Percentiles rank a stretch among this genome's conserved stretches.
These are phyloP conservation scores for Tenualosa thibaudeaui DNA, from an alignment of 2,797 vertebrate species.

Conservation along the genomic window DNA sequence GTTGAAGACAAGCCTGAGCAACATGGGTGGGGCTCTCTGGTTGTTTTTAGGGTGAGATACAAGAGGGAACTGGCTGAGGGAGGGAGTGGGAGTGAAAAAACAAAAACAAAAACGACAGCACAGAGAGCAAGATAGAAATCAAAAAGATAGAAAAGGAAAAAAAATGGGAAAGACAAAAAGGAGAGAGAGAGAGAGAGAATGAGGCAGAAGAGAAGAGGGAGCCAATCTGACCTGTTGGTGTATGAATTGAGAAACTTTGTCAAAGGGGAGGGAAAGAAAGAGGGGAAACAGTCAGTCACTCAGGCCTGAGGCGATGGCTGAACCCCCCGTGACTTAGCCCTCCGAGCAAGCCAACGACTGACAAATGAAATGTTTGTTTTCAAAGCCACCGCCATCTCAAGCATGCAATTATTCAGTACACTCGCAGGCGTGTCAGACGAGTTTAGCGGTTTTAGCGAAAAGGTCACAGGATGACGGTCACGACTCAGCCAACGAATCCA, in stretches of 20 bases:
- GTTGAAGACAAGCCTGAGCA: background rate
- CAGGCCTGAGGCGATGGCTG: background rate
- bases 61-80: background rate
- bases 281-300: background rate
- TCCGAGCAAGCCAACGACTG: constrained; percentile 23
- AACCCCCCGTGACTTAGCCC: constrained; percentile 36
- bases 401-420: constrained; percentile 30
- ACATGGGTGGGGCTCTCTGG: background rate
- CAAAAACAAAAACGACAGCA: constrained; percentile 13
- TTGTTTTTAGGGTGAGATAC: background rate
- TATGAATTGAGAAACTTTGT: background rate
- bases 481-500: constrained; percentile 28
- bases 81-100: background rate
- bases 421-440: constrained; percentile 23
- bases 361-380: constrained; percentile 42
- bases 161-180: background rate
- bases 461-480: constrained; percentile 39
- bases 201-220: background rate
- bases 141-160: background rate
- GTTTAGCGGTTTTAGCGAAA: constrained; percentile 19
- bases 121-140: background rate
- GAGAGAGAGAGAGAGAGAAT: background rate
- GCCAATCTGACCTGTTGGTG: background rate
- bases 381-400: constrained; percentile 16
- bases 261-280: constrained; percentile 37